A percentile compares a stretch with the other conserved stretches of the same genome.
Conservation (phyloP, 1,140 invertebrate species). For the Arion vulgaris region DNA sequence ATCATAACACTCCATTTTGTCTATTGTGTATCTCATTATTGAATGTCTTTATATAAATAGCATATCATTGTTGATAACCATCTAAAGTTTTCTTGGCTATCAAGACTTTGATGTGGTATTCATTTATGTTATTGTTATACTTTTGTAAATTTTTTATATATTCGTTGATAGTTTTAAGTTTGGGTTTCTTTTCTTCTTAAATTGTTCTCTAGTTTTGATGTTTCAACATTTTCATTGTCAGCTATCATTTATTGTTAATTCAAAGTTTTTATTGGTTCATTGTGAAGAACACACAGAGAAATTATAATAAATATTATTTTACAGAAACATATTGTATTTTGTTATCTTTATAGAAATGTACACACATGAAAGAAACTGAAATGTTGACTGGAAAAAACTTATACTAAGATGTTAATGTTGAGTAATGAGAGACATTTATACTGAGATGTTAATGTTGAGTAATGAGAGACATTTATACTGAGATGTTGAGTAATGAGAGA, state of each 20-base stretch:
- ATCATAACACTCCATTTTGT: too few species aligned
- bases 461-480: too few species aligned
- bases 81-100: neutral
- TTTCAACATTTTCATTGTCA: neutral
- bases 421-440: too few species aligned
- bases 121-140: neutral
- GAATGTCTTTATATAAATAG: neutral
- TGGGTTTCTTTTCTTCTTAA: neutral
- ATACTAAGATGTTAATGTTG: too few species aligned
- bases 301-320: constrained; percentile 1
- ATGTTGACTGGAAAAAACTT: too few species aligned
- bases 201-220: neutral
- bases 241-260: neutral
- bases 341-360: neutral
- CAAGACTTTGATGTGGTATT: neutral
- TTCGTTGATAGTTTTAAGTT: neutral
- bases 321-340: neutral
- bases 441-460: too few species aligned
- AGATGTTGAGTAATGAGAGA: too few species aligned
- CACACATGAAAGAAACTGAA: too few species aligned
- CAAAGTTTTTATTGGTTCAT: neutral
- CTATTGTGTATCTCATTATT: too few species aligned
- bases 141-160: neutral
- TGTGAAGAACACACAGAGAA: neutral
- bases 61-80: neutral